Evolutionary conservation across 2,888 invertebrate genomes (phyloP).

Genomic region (Coleophora deauratella): DNA sequence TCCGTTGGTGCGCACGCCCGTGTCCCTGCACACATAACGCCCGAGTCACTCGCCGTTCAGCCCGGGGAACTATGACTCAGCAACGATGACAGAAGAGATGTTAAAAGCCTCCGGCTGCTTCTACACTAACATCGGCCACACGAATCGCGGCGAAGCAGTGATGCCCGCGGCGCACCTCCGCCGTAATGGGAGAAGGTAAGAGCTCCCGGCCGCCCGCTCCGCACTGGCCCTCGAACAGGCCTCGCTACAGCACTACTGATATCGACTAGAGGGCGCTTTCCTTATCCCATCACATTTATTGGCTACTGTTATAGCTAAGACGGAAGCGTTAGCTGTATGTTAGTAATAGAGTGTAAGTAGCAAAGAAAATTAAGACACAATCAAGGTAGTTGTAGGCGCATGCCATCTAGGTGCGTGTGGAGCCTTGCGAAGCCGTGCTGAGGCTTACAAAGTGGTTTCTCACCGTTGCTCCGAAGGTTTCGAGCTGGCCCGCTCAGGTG

Average conservation of each 20-base stretch:
- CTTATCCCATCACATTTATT: conserved; percentile 81
- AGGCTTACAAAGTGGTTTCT: conserved; percentile 68
- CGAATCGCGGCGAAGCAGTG: conserved; percentile 62
- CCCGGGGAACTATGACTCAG: conserved; percentile 27
- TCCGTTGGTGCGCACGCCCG: conserved; percentile 71
- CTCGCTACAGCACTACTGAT: conserved; percentile 50
- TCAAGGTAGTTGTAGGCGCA: conserved; percentile 41
- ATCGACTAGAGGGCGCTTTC: conserved; percentile 79
- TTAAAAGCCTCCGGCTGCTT: conserved; percentile 63
- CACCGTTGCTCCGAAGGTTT: conserved; percentile 66
- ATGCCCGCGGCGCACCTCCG: conserved; percentile 71
- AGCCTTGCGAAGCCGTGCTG: conserved; percentile 67
- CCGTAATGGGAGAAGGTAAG: conserved; percentile 76
- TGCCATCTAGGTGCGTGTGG: conserved; percentile 63
- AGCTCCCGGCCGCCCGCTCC: conserved; percentile 72
- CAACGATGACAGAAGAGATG: conserved; percentile 63
- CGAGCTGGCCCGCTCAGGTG: conserved; percentile 53
- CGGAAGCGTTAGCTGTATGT: conserved; percentile 62
- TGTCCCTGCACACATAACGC: conserved; percentile 50
- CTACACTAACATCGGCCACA: conserved; percentile 54
- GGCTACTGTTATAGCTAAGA: conserved; percentile 59
- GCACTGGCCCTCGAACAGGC: conserved; percentile 35
- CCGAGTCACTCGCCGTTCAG: conserved; percentile 27
- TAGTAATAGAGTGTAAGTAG: conserved; percentile 54
- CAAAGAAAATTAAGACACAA: conserved; percentile 58